Conservation (phyloP, 1,140 invertebrate species). For the Cotesia vestalis region DNA sequence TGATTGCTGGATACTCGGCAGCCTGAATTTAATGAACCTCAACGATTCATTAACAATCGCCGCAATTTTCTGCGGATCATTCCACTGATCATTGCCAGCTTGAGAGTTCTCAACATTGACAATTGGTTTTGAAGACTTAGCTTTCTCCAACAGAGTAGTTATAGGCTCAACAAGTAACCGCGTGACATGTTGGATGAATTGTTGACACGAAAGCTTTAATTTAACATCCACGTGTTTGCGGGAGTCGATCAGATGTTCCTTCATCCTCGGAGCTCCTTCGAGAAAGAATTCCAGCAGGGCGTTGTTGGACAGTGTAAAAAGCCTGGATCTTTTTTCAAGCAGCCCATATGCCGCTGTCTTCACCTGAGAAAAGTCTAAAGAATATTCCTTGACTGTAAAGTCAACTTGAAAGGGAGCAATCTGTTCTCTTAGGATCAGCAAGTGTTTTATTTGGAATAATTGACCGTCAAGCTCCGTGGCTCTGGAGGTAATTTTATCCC, state of each 20-base stretch:
- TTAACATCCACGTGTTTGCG: slow-evolving; percentile 94
- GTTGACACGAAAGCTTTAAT: slow-evolving; percentile 90
- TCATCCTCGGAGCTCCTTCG: slow-evolving; percentile 90
- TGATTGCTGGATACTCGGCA: slow-evolving; percentile 82
- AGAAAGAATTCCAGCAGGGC: slow-evolving; percentile 90
- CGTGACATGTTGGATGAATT: slow-evolving; percentile 85
- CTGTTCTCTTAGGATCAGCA: slow-evolving; percentile 95
- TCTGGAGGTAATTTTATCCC: slow-evolving; percentile 72
- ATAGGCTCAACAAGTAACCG: slow-evolving; percentile 79
- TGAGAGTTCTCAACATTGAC: slow-evolving; percentile 61
- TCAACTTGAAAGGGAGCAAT: slow-evolving; percentile 98
- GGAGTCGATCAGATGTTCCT: slow-evolving; percentile 91
- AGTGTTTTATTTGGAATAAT: slow-evolving; percentile 97
- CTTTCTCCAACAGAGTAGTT: slow-evolving; percentile 78
- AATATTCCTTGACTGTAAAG: slow-evolving; percentile 91
- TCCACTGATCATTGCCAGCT: slow-evolving; percentile 27
- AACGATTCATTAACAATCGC: slow-evolving; percentile 69
- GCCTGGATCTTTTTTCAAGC: slow-evolving; percentile 83
- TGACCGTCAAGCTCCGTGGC: slow-evolving; percentile 87
- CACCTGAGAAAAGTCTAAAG: slow-evolving; percentile 89
- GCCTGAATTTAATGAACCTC: slow-evolving; percentile 79
- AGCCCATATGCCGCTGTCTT: slow-evolving; percentile 88
- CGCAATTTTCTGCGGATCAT: slow-evolving; percentile 54
- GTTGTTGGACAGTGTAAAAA: slow-evolving; percentile 92
- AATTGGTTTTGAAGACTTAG: slow-evolving; percentile 64